Evolutionary conservation across 2,797 vertebrate species (phyloP).

Genomic region (Microhierax caerulescens): DNA sequence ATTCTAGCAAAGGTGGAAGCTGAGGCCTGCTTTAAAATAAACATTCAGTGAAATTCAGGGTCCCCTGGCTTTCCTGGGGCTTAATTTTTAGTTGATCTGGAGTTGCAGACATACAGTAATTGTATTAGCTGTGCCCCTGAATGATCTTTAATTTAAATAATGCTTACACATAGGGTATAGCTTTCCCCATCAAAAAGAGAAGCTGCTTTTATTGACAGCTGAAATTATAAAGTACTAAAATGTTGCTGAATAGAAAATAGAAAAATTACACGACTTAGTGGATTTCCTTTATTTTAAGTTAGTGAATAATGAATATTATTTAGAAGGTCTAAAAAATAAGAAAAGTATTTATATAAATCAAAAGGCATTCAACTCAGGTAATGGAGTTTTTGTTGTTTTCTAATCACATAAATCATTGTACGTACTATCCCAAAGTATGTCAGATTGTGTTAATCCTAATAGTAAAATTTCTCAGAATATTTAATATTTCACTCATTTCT

Average conservation of each 20-base stretch:
- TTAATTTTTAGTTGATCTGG: neutral
- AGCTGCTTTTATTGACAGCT: neutral
- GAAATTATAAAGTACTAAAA: neutral
- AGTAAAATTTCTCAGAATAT: conserved; percentile 22
- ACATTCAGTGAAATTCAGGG: neutral
- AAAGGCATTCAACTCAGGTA: conserved; percentile 18
- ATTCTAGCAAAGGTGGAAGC: neutral
- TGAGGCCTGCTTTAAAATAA: neutral
- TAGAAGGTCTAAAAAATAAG: conserved; percentile 1
- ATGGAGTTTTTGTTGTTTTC: neutral
- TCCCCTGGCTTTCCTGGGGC: neutral
- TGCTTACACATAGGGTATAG: neutral
- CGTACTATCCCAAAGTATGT: neutral
- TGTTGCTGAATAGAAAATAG: neutral
- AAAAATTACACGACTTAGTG: neutral
- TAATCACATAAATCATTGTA: conserved; percentile 43
- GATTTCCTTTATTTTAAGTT: conserved; percentile 57
- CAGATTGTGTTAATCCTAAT: conserved; percentile 15
- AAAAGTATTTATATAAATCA: conserved; percentile 26
- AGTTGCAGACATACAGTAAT: neutral
- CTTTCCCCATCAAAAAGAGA: neutral
- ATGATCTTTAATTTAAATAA: conserved; percentile 2
- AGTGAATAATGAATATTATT: neutral
- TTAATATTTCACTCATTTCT: conserved; percentile 14
- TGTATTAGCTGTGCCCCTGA: neutral